phyloP scores from a whole-genome alignment of 2,888 invertebrate species.

The Priocnemis perturbator region DNA sequence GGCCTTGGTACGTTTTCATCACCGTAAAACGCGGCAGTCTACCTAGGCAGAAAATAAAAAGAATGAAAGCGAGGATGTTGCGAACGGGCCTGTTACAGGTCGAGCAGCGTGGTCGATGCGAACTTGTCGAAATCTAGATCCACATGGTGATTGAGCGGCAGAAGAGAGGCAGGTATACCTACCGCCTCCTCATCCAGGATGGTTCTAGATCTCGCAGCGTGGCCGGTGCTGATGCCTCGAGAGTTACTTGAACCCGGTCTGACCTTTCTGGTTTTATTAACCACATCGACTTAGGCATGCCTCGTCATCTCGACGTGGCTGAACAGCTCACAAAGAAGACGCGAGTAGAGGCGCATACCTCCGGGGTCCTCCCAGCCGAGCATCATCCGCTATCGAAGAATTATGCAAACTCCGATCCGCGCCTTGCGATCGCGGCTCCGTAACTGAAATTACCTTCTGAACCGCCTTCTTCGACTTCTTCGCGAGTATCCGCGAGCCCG shows the following conservation, averaged over 20 bases:
- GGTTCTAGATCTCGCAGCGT: slow-evolving; percentile 33
- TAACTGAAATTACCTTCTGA: slow-evolving; percentile 21
- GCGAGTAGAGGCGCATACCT: slow-evolving; percentile 56
- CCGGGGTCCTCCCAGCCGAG: slow-evolving; percentile 59
- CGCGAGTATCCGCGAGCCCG: neutral
- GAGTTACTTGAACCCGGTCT: slow-evolving; percentile 60
- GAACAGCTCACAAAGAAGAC: slow-evolving; percentile 39
- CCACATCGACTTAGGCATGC: slow-evolving; percentile 59
- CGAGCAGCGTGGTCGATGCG: neutral
- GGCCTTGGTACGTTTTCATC: no score
- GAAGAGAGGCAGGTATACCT: neutral
- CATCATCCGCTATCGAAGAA: slow-evolving; percentile 50
- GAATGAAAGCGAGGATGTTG: neutral
- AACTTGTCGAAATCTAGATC: slow-evolving; percentile 1
- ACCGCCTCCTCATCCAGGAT: slow-evolving; percentile 22
- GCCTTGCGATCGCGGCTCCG: slow-evolving; percentile 21
- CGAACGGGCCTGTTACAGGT: neutral
- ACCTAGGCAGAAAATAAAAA: neutral
- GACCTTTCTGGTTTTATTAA: slow-evolving; percentile 70
- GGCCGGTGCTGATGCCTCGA: slow-evolving; percentile 30
- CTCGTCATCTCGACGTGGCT: slow-evolving; percentile 53
- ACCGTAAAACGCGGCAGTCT: no score
- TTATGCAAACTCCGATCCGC: slow-evolving; percentile 57
- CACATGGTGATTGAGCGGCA: neutral
- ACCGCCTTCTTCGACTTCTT: slow-evolving; percentile 13